phyloP scores from a whole-genome alignment of 2,888 invertebrate species.

The Sycophila texana region DNA sequence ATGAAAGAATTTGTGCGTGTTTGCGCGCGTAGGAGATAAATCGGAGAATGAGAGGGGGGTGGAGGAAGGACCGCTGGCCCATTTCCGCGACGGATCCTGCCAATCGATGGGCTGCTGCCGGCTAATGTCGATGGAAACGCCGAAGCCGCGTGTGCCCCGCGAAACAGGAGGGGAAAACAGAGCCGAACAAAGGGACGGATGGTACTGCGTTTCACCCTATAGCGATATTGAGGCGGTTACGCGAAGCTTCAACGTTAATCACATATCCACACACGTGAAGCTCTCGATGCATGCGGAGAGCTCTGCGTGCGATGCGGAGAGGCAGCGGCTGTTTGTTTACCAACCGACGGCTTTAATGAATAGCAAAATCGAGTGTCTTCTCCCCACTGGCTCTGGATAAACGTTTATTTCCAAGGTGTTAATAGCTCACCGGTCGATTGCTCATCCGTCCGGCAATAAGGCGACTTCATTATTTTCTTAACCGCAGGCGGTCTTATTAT shows the following conservation, averaged over 20 bases:
- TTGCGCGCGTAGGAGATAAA: constrained; percentile 12
- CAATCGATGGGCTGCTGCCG: constrained; percentile 66
- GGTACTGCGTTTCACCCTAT: constrained; percentile 49
- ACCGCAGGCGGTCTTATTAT: background rate
- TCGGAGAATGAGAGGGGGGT: constrained; percentile 6
- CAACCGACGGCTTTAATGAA: constrained; percentile 69
- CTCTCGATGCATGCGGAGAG: background rate
- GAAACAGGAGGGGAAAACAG: constrained; percentile 43
- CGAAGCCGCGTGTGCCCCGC: constrained; percentile 32
- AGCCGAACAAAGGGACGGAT: constrained; percentile 54
- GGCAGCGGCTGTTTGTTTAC: constrained; percentile 68
- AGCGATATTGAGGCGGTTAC: constrained; percentile 66
- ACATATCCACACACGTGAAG: constrained; percentile 67
- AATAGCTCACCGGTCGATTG: constrained; percentile 43
- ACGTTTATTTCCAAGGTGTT: constrained; percentile 48
- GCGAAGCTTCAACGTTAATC: constrained; percentile 70
- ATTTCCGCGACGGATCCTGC: constrained; percentile 56
- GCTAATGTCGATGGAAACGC: constrained; percentile 44
- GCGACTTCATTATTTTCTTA: constrained; percentile 36
- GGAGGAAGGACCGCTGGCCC: constrained; percentile 54
- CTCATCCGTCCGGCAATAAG: constrained; percentile 12
- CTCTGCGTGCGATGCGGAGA: constrained; percentile 27
- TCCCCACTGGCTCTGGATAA: constrained; percentile 40
- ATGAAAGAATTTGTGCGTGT: constrained; percentile 42
- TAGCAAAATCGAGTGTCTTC: constrained; percentile 67